These are phyloP conservation scores for Drosophila seguyi DNA, from an alignment of 1,140 invertebrate species.

Conservation along the genomic window DNA sequence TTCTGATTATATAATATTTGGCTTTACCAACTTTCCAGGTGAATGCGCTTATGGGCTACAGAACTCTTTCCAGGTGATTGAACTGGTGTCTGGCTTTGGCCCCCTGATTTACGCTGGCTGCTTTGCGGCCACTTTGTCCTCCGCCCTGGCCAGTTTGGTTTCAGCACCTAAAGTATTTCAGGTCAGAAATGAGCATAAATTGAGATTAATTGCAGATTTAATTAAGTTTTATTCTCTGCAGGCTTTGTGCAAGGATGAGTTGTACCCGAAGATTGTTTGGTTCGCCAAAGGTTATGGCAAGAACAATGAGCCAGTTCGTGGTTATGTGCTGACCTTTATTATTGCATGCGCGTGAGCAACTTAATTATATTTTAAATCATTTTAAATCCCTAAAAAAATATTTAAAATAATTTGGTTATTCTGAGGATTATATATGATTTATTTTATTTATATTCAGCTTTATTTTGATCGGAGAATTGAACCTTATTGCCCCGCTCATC, in stretches of 20 bases:
- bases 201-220: too few relatives aligned
- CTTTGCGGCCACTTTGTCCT: conserved; percentile 98
- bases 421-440: too few relatives aligned
- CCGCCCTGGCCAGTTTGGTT: conserved; percentile 97
- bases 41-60: conserved; percentile 91
- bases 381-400: not conserved
- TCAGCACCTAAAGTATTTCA: conserved; percentile 98
- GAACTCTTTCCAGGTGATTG: conserved; percentile 91
- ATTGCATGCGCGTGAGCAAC: conserved; percentile 94
- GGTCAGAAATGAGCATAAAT: conserved; percentile 64
- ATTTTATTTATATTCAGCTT: conserved; percentile 47
- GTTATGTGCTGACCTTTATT: conserved; percentile 95
- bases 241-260: conserved; percentile 97
- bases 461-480: conserved; percentile 91
- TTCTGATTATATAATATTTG: conserved; percentile 15
- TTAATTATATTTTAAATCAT: not conserved
- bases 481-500: conserved; percentile 97
- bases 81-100: conserved; percentile 94
- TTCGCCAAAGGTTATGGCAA: conserved; percentile 97
- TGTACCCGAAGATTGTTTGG: conserved; percentile 96
- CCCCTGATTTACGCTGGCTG: conserved; percentile 98
- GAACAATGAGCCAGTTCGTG: conserved; percentile 95
- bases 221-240: conserved; percentile 37
- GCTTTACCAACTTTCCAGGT: conserved; percentile 22
- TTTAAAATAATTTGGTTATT: not conserved